Percentiles rank a stretch among this genome's conserved stretches.
phyloP scores from a whole-genome alignment of 1,140 invertebrate genomes.

The Apocrypta bakeri region DNA sequence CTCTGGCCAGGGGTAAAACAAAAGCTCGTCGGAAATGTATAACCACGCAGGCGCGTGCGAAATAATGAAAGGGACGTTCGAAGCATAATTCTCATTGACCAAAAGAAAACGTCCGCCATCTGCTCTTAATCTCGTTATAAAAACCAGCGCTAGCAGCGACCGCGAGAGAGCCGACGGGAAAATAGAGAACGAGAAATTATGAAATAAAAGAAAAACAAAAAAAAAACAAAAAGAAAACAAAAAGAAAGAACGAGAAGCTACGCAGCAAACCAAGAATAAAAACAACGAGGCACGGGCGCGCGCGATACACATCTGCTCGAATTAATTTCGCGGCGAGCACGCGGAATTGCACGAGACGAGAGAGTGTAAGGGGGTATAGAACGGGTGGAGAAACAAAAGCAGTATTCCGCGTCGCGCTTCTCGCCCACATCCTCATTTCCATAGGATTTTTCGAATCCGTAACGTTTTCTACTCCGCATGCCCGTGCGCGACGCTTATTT shows the following conservation, averaged over 20 bases:
- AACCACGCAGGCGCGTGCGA: neutral
- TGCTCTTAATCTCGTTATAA: conserved; percentile 50
- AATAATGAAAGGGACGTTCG: conserved; percentile 36
- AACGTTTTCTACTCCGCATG: conserved; percentile 12
- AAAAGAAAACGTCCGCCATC: conserved; percentile 40
- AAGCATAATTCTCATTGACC: conserved; percentile 43
- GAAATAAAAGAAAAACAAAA: neutral
- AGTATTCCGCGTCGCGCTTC: neutral
- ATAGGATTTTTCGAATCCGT: conserved; percentile 43
- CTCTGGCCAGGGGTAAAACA: neutral
- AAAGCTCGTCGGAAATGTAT: conserved; percentile 24
- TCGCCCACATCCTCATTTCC: conserved; percentile 27
- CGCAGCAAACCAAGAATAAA: neutral
- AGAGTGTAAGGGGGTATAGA: no score
- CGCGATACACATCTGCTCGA: conserved; percentile 40
- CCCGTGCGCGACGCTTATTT: conserved; percentile 15
- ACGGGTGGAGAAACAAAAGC: conserved; percentile 16
- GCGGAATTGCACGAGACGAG: conserved; percentile 13
- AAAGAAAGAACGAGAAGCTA: neutral
- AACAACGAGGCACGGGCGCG: neutral
- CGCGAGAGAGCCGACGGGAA: neutral
- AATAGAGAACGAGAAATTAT: neutral
- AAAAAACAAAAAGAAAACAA: neutral
- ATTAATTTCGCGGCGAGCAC: conserved; percentile 31
- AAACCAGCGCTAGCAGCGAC: conserved; percentile 18